Percentiles rank a stretch among this genome's conserved stretches.
Conservation (phyloP, 2,888 invertebrate species). For the Thymelicus lineola region DNA sequence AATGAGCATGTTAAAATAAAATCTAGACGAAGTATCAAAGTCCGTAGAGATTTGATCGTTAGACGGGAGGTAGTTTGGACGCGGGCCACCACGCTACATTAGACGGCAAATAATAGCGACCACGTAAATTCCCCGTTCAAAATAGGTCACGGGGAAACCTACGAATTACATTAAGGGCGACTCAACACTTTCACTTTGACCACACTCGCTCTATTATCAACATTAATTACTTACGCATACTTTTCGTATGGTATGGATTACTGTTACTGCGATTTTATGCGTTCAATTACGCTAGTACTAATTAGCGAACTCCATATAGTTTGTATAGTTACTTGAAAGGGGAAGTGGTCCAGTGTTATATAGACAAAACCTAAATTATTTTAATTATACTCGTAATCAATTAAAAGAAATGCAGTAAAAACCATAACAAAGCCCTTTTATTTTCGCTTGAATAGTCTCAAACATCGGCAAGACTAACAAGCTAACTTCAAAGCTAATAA, state of each 20-base stretch:
- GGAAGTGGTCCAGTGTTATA: too few species aligned
- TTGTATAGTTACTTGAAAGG: too few species aligned
- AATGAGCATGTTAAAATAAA: background rate
- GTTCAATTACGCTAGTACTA: too few species aligned
- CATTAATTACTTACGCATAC: too few species aligned
- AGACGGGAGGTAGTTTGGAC: slow-evolving; percentile 34
- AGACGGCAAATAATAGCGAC: slow-evolving; percentile 48
- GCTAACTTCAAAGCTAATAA: background rate
- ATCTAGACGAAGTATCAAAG: background rate
- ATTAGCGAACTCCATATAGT: too few species aligned
- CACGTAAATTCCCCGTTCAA: slow-evolving; percentile 42
- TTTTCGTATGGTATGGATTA: too few species aligned
- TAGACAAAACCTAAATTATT: too few species aligned
- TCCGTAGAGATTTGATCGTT: slow-evolving; percentile 37
- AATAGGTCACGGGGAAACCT: slow-evolving; percentile 26
- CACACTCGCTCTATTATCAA: background rate
- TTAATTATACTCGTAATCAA: too few species aligned
- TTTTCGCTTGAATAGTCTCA: background rate
- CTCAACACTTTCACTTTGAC: slow-evolving; percentile 6
- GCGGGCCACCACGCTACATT: slow-evolving; percentile 47
- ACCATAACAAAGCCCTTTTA: background rate
- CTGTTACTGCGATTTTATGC: too few species aligned
- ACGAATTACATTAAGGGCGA: background rate
- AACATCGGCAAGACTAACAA: background rate
- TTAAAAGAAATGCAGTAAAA: background rate